Base-by-base conservation (phyloP, 2,888 invertebrate species). In the Cephus nigrinus region DNA sequence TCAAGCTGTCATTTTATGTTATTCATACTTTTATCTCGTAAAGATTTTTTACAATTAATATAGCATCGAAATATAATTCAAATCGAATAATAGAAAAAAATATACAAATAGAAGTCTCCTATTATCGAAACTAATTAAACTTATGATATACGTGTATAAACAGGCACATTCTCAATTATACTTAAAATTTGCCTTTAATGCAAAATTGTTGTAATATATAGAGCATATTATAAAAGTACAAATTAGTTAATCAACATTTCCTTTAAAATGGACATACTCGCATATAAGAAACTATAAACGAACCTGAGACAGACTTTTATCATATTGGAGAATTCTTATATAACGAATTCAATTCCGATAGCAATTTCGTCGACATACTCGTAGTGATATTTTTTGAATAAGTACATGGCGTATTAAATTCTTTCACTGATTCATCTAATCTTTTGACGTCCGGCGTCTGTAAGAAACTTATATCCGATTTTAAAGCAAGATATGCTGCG, bases 401-500 rank as follows among this genome's bases (percentile, higher is more conserved):
- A 23, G 23, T 55, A 5, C 55, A 1, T 23, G 55, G 55, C 55
- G 55, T 55, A 23, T 3, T 9, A 23, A 55, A 23, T 55, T 55
- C 55, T 23, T 55, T 9, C 23, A 55, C 23, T 55, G 55, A 23
- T 1, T 55, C 23, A 5, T 55, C 9, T 1, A 84, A 82, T 31
- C 76, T 82, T 73, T 82, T 83, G 1, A 80, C 75, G 74, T 85
- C 84, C 2, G 86, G 86, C 4, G 86, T 87, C 71, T 83, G 80
- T 32, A 87, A 78, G 68, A 86, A 86, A 9, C 77, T 84, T 32
- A 85, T 81, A 36, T 76, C 84, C n/a, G 84, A 83, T 31, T 86
- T 87, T 23, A 87, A 75, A 34, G 81, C 79, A 84, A 86, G 84
- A 34, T 87, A 87, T 76, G 86, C 86, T 68, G 81, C 78, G 0